Conservation (phyloP, 1,140 invertebrate species). For the Brachionus asplanchnoidis region DNA sequence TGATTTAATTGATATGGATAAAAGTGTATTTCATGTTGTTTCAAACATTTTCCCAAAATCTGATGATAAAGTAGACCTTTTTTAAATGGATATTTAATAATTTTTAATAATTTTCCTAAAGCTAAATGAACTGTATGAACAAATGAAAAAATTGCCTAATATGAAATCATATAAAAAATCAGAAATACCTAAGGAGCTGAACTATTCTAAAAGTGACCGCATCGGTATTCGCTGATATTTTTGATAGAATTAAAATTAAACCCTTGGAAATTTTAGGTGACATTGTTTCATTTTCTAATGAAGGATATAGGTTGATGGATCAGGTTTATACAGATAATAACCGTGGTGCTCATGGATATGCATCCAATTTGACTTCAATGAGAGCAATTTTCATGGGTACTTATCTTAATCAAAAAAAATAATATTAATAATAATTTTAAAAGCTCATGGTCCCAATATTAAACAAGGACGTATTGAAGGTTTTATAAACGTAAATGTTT, state of each 20-base stretch:
- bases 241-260: background rate
- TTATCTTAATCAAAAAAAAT: background rate
- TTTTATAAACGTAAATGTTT: conserved; percentile 66
- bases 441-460: conserved; percentile 65
- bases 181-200: conserved; percentile 61
- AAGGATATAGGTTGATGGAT: background rate
- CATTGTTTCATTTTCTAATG: conserved; percentile 24
- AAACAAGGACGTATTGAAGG: conserved; percentile 58
- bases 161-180: conserved; percentile 62
- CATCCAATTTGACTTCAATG: conserved; percentile 63
- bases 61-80: background rate
- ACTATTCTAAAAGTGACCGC: conserved; percentile 51
- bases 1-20: conserved; percentile 45
- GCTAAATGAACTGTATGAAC: conserved; percentile 60
- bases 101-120: conserved; percentile 47
- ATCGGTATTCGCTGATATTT: background rate
- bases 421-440: background rate
- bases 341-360: conserved; percentile 65
- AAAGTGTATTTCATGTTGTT: background rate
- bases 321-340: background rate
- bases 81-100: background rate
- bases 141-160: conserved; percentile 55
- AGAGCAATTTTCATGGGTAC: conserved; percentile 64
- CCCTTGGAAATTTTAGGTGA: background rate
- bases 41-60: conserved; percentile 23